Conservation (phyloP, 2,888 invertebrate species). For the Allacma fusca region DNA sequence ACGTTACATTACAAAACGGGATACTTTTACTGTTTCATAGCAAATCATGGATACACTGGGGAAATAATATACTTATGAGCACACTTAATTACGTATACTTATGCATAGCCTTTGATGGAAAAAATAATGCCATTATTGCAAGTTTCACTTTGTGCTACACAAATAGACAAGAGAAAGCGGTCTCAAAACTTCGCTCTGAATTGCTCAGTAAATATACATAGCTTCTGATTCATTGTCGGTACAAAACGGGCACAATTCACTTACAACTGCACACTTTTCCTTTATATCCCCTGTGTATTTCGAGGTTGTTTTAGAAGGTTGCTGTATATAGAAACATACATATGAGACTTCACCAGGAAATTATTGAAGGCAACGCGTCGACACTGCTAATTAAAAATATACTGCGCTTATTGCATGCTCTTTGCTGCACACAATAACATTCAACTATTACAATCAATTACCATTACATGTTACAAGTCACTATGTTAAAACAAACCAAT, state of each 20-base stretch:
- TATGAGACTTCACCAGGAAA: background rate
- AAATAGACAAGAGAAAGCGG: background rate
- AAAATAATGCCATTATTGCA: constrained; percentile 4
- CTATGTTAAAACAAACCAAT: constrained; percentile 1
- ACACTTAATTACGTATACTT: background rate
- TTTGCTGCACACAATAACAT: background rate
- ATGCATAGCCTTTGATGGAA: background rate
- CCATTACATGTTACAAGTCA: background rate
- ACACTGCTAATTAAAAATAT: constrained; percentile 22
- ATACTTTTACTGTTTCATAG: background rate
- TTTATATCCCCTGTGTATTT: background rate
- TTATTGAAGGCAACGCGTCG: constrained; percentile 27
- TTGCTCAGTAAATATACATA: too few species aligned
- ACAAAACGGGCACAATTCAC: too few species aligned
- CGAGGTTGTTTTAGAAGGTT: background rate
- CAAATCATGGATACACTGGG: background rate
- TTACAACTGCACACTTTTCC: too few species aligned
- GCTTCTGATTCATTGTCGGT: too few species aligned
- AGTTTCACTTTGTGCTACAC: background rate
- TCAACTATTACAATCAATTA: background rate
- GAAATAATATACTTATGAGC: background rate
- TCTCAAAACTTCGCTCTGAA: background rate
- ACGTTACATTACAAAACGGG: too few species aligned
- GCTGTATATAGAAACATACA: too few species aligned
- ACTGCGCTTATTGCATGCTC: constrained; percentile 4